These are phyloP conservation scores for Prochilodus magdalenae DNA, from an alignment of 2,113 vertebrate species.

Conservation along the genomic window DNA sequence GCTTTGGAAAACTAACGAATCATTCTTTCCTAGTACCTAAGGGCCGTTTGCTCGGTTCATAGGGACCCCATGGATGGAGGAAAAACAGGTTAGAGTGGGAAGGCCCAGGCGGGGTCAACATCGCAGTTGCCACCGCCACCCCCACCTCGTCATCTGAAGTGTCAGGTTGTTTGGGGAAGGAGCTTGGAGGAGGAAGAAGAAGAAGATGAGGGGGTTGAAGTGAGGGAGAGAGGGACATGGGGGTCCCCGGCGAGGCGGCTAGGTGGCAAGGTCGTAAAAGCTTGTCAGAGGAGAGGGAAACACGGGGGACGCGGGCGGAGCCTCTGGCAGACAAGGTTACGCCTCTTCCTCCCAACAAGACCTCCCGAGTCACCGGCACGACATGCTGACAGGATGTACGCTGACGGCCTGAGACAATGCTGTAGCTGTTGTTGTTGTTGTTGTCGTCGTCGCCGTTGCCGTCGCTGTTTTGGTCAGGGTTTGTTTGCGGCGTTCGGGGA, in stretches of 20 bases:
- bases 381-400: constrained; percentile 38
- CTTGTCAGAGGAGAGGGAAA: constrained; percentile 77
- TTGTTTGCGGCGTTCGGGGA: constrained; percentile 39
- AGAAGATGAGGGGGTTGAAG: constrained; percentile 23
- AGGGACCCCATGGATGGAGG: too few relatives aligned
- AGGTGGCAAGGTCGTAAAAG: constrained; percentile 75
- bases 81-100: neutral
- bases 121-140: constrained; percentile 71
- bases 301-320: constrained; percentile 67
- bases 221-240: constrained; percentile 41
- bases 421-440: constrained; percentile 36
- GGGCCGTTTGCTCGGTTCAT: too few relatives aligned
- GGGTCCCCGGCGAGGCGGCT: constrained; percentile 69
- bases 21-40: too few relatives aligned
- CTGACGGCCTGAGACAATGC: constrained; percentile 25
- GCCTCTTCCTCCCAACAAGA: constrained; percentile 76
- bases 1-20: too few relatives aligned
- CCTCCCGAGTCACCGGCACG: constrained; percentile 50
- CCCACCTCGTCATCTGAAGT: constrained; percentile 61
- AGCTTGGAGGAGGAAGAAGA: neutral
- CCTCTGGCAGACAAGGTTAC: constrained; percentile 77
- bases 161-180: constrained; percentile 76
- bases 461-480: constrained; percentile 2
- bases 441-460: neutral
- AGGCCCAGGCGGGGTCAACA: constrained; percentile 62